Percentiles rank a stretch among this genome's conserved stretches.
Evolutionary conservation across 2,113 vertebrate species (phyloP).

Genomic region (Gnathonemus echidnorhynchus): DNA sequence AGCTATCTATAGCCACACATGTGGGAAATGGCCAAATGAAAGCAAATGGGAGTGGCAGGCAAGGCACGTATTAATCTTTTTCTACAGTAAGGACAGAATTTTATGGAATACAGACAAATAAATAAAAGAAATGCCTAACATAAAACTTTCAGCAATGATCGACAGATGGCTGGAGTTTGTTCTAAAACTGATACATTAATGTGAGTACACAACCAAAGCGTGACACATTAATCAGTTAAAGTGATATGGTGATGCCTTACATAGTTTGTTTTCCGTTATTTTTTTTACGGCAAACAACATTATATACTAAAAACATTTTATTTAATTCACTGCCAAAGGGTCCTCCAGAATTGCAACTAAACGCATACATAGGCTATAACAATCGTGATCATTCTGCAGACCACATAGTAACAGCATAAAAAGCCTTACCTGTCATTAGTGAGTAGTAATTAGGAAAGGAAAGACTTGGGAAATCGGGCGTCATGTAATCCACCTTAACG

Average conservation of each 20-base stretch:
- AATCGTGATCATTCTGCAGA: neutral
- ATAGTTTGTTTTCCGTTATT: neutral
- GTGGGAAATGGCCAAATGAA: neutral
- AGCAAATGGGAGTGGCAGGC: neutral
- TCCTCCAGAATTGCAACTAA: neutral
- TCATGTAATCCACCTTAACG: slow-evolving; percentile 87
- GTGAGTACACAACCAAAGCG: neutral
- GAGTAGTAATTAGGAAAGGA: slow-evolving; percentile 94
- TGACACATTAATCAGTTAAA: neutral
- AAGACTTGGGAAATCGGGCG: slow-evolving; percentile 85
- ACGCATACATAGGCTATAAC: neutral
- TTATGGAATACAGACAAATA: neutral
- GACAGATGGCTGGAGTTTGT: neutral
- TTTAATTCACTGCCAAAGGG: neutral
- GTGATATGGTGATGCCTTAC: neutral
- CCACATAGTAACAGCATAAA: neutral
- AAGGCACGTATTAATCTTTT: neutral
- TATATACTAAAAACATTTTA: neutral
- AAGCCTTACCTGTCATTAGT: slow-evolving; percentile 83
- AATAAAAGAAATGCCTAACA: neutral
- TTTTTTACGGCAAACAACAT: neutral
- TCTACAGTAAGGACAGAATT: neutral
- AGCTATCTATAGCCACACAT: neutral
- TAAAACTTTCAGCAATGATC: neutral
- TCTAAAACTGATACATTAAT: neutral